These are phyloP conservation scores for Mayetiola destructor DNA, from an alignment of 2,888 invertebrate genomes.

Conservation along the genomic window DNA sequence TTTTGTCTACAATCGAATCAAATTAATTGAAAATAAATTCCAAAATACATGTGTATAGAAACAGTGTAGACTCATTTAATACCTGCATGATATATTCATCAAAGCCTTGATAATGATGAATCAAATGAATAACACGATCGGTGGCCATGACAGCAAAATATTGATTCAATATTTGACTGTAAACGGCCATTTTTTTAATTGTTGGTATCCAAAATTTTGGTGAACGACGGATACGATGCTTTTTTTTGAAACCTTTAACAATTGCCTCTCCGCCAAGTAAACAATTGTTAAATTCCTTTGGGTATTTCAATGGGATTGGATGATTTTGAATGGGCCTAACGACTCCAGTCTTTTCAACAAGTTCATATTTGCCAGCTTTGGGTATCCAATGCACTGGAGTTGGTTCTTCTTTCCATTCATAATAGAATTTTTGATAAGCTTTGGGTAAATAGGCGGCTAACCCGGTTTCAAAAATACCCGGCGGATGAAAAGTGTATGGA, in stretches of 20 bases:
- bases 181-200: slow-evolving; percentile 63
- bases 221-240: slow-evolving; percentile 45
- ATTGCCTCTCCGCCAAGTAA: slow-evolving; percentile 96
- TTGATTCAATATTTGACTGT: slow-evolving; percentile 79
- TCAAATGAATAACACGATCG: slow-evolving; percentile 62
- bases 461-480: slow-evolving; percentile 34
- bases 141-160: slow-evolving; percentile 75
- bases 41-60: not conserved
- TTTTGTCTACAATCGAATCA: not conserved
- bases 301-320: slow-evolving; percentile 59
- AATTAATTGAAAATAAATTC: not conserved
- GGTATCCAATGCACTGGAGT: slow-evolving; percentile 55
- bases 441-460: slow-evolving; percentile 55
- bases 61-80: not conserved
- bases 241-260: slow-evolving; percentile 64
- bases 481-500: not conserved
- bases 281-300: slow-evolving; percentile 66
- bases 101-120: slow-evolving; percentile 82
- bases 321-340: slow-evolving; percentile 59
- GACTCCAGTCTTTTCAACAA: slow-evolving; percentile 57
- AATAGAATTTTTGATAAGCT: slow-evolving; percentile 74
- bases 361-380: slow-evolving; percentile 55
- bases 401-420: slow-evolving; percentile 62
- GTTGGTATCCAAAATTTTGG: slow-evolving; percentile 82
- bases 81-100: slow-evolving; percentile 87